A percentile compares a stretch with the other conserved stretches of the same genome.
Evolutionary conservation across 2,888 invertebrate genomes (phyloP).

Genomic region (Amphipoea lucens): DNA sequence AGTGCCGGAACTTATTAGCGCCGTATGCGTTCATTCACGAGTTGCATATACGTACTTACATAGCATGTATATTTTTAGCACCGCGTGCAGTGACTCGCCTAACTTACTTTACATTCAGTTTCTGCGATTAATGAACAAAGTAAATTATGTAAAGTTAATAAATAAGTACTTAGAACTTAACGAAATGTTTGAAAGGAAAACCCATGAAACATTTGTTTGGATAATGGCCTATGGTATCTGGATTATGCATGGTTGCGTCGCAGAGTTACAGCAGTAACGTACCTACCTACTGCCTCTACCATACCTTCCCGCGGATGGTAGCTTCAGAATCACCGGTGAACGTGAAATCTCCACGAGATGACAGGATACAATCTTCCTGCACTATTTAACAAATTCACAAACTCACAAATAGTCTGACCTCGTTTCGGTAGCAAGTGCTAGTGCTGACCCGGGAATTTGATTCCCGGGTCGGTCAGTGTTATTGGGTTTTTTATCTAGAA

Average conservation of each 20-base stretch:
- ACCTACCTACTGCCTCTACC: not conserved
- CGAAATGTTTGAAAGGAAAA: not conserved
- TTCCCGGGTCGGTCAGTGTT: too few species aligned
- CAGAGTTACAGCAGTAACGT: not conserved
- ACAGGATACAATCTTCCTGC: too few species aligned
- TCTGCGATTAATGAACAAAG: not conserved
- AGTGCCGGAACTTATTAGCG: conserved; percentile 45
- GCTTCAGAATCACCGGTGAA: not conserved
- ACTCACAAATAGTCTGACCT: too few species aligned
- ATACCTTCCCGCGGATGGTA: not conserved
- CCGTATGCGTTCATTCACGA: conserved; percentile 49
- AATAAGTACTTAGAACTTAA: not conserved
- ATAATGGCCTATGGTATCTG: not conserved
- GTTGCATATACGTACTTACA: not conserved
- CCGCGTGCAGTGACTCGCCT: conserved; percentile 21
- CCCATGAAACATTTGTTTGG: not conserved
- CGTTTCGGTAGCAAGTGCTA: too few species aligned
- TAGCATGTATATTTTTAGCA: conserved; percentile 33
- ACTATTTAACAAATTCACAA: too few species aligned
- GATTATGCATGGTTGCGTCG: not conserved
- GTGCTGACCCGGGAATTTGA: too few species aligned
- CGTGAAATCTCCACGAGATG: not conserved
- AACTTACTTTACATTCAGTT: not conserved
- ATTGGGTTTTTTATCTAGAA: too few species aligned
- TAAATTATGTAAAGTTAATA: not conserved